These are phyloP conservation scores for Neodiprion lecontei DNA, from an alignment of 1,140 invertebrate species.

Conservation along the genomic window DNA sequence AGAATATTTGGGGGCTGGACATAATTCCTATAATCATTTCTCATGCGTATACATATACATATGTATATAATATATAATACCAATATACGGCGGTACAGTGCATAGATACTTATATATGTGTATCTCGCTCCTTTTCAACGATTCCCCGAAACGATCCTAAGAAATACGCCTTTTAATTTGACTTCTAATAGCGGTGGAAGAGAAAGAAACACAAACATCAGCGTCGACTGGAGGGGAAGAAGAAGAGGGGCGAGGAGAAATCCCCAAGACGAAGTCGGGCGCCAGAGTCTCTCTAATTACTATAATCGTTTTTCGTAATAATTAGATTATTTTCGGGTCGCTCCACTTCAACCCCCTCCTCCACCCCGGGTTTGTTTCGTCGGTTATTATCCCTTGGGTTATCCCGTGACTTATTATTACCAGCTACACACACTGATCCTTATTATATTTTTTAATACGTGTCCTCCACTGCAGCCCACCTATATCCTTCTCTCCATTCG, in stretches of 20 bases:
- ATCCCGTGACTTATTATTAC: slow-evolving; percentile 49
- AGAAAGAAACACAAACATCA: slow-evolving; percentile 3
- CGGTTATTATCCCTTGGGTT: slow-evolving; percentile 5
- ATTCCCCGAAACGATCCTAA: slow-evolving; percentile 20
- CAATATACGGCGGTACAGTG: no score
- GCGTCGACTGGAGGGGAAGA: neutral
- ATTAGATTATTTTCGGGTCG: slow-evolving; percentile 55
- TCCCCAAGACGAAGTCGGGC: neutral
- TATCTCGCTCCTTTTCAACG: slow-evolving; percentile 15
- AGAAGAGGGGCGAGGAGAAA: neutral
- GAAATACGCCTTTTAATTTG: slow-evolving; percentile 53
- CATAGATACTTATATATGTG: neutral
- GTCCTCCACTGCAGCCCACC: slow-evolving; percentile 11
- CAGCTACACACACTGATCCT: slow-evolving; percentile 41
- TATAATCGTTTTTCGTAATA: slow-evolving; percentile 58
- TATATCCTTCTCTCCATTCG: slow-evolving; percentile 5
- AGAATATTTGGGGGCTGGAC: neutral
- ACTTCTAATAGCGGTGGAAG: slow-evolving; percentile 18
- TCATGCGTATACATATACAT: neutral
- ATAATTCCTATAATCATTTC: slow-evolving; percentile 6
- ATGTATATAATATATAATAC: no score
- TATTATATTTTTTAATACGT: slow-evolving; percentile 21
- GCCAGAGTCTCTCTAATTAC: slow-evolving; percentile 40
- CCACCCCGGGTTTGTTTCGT: slow-evolving; percentile 15
- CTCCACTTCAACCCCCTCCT: slow-evolving; percentile 38